These are phyloP conservation scores for Scomber colias DNA, from an alignment of 2,113 vertebrate species.

Conservation along the genomic window DNA sequence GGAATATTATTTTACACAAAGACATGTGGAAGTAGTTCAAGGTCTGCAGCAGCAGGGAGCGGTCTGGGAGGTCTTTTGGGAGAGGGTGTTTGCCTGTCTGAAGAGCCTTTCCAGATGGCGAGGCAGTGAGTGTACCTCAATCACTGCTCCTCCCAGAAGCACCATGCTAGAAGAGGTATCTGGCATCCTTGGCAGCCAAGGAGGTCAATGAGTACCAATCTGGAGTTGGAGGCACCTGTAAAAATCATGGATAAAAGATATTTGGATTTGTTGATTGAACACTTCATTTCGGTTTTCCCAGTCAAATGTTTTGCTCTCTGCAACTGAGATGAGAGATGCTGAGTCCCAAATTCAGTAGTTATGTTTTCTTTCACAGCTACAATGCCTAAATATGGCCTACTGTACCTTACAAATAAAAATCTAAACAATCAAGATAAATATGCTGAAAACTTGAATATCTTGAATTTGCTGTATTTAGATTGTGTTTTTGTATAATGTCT, in stretches of 20 bases:
- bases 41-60: constrained; percentile 45
- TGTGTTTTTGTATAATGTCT: too few relatives aligned
- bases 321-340: too few relatives aligned
- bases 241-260: constrained; percentile 1
- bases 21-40: constrained; percentile 52
- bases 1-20: constrained; percentile 27
- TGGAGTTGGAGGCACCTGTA: neutral
- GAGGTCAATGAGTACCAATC: constrained; percentile 39
- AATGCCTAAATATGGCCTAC: too few relatives aligned
- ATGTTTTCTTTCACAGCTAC: too few relatives aligned
- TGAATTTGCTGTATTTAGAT: too few relatives aligned
- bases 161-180: constrained; percentile 19
- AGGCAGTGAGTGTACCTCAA: constrained; percentile 57
- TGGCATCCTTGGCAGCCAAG: constrained; percentile 38
- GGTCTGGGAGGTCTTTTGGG: constrained; percentile 27
- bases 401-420: too few relatives aligned
- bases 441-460: too few relatives aligned
- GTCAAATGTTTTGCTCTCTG: too few relatives aligned
- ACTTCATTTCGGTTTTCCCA: neutral
- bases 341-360: too few relatives aligned
- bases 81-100: constrained; percentile 40
- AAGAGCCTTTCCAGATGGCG: constrained; percentile 69
- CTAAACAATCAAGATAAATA: too few relatives aligned
- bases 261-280: neutral
- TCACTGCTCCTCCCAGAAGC: constrained; percentile 57